These are phyloP conservation scores for Calliphora vicina DNA, from an alignment of 1,140 invertebrate genomes.

Conservation along the genomic window DNA sequence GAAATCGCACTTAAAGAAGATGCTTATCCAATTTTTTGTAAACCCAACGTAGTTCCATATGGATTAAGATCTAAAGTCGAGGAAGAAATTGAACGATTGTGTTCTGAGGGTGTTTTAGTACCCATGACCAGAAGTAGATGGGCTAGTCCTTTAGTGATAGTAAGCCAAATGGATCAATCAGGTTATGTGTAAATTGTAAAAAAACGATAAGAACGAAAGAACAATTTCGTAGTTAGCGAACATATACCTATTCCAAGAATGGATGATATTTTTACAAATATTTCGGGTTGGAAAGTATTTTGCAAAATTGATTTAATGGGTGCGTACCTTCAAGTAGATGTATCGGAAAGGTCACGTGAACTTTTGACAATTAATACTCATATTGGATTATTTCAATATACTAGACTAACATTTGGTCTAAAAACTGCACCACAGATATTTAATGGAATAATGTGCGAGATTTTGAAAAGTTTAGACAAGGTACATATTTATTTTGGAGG, in stretches of 20 bases:
- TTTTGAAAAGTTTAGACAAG: constrained; percentile 46
- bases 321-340: constrained; percentile 60
- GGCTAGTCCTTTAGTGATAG: constrained; percentile 60
- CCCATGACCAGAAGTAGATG: constrained; percentile 47
- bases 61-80: constrained; percentile 46
- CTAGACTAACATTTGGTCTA: constrained; percentile 55
- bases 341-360: constrained; percentile 51
- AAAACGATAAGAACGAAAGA: constrained; percentile 61
- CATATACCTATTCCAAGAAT: constrained; percentile 52
- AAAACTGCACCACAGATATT: constrained; percentile 55
- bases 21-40: constrained; percentile 43
- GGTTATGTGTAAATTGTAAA: constrained; percentile 65
- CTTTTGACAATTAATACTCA: constrained; percentile 59
- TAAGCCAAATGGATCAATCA: constrained; percentile 60
- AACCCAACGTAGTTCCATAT: constrained; percentile 44
- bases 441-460: constrained; percentile 50
- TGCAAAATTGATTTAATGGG: constrained; percentile 57
- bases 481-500: constrained; percentile 51
- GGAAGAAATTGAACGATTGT: constrained; percentile 45
- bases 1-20: constrained; percentile 41
- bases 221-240: constrained; percentile 50
- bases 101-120: constrained; percentile 40
- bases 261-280: constrained; percentile 53
- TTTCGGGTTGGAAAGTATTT: constrained; percentile 54
- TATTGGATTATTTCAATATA: constrained; percentile 53